Percentiles rank a stretch among this genome's conserved stretches.
phyloP scores from a whole-genome alignment of 1,140 invertebrate species.

The Lucilia sericata region DNA sequence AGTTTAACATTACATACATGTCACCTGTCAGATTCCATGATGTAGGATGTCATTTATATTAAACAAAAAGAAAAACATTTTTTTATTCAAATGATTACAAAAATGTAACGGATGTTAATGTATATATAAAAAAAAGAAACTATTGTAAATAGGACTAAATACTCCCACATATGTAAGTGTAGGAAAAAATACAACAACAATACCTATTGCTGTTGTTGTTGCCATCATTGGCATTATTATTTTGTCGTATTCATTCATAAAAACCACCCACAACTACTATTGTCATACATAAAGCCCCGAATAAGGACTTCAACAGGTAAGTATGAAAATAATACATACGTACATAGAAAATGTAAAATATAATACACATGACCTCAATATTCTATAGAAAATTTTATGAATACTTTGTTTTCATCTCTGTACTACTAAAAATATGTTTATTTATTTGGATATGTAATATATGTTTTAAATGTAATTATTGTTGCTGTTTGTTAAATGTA shows the following conservation, averaged over 20 bases:
- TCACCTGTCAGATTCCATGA: neutral
- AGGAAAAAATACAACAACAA: neutral
- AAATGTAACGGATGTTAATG: conserved; percentile 21
- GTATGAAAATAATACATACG: neutral
- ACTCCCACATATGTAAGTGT: neutral
- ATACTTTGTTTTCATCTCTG: neutral
- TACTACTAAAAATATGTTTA: neutral
- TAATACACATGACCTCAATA: conserved; percentile 26
- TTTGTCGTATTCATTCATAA: too few relatives aligned
- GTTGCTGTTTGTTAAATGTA: neutral
- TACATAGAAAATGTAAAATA: neutral
- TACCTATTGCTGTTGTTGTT: neutral
- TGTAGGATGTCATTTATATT: neutral
- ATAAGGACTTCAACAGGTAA: conserved; percentile 37
- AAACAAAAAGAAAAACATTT: neutral
- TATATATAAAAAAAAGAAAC: neutral
- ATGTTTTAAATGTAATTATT: too few relatives aligned
- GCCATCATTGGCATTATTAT: neutral
- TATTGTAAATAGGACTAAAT: conserved; percentile 14
- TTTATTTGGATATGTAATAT: too few relatives aligned
- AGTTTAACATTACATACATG: too few relatives aligned
- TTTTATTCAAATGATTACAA: neutral
- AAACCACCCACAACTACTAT: neutral
- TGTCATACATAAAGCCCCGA: neutral
- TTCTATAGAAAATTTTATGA: neutral